Evolutionary conservation across 2,113 vertebrate species (phyloP).

Genomic region (Coptodon rendalli): DNA sequence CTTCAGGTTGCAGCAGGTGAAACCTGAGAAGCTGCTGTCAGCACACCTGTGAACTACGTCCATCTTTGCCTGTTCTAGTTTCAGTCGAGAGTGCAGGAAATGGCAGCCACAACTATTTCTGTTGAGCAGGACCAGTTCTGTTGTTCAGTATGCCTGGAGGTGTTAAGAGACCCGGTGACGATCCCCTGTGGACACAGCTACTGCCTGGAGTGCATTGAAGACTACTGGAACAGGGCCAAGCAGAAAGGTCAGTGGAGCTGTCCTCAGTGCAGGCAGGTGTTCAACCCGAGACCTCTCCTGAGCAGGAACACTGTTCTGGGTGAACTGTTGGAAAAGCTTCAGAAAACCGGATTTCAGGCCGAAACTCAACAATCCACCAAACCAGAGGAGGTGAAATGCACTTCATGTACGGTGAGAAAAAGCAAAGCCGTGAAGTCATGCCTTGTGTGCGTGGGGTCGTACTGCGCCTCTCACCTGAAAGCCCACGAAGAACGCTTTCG

Average conservation of each 20-base stretch:
- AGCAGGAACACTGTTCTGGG: slow-evolving; percentile 68
- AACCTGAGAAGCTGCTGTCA: slow-evolving; percentile 34
- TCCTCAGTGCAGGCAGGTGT: slow-evolving; percentile 71
- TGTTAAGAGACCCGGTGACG: slow-evolving; percentile 66
- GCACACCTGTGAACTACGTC: slow-evolving; percentile 41
- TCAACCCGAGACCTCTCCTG: slow-evolving; percentile 64
- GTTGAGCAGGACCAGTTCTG: slow-evolving; percentile 77
- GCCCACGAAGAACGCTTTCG: slow-evolving; percentile 81
- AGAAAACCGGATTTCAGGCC: neutral
- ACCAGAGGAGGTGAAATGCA: slow-evolving; percentile 67
- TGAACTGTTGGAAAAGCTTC: slow-evolving; percentile 64
- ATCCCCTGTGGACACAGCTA: slow-evolving; percentile 85
- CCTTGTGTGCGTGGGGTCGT: slow-evolving; percentile 83
- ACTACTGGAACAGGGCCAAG: slow-evolving; percentile 71
- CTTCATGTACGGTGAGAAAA: slow-evolving; percentile 81
- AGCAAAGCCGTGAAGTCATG: slow-evolving; percentile 85
- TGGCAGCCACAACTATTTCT: slow-evolving; percentile 69
- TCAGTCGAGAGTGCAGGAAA: neutral
- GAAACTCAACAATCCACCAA: neutral
- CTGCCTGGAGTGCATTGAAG: slow-evolving; percentile 74
- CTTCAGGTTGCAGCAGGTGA: slow-evolving; percentile 11
- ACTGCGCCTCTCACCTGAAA: slow-evolving; percentile 83
- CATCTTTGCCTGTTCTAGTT: neutral
- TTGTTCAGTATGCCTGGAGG: slow-evolving; percentile 73
- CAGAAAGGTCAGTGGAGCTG: slow-evolving; percentile 62